Base-by-base conservation (phyloP, 2,888 invertebrate genomes). In the Protophormia terraenovae region DNA sequence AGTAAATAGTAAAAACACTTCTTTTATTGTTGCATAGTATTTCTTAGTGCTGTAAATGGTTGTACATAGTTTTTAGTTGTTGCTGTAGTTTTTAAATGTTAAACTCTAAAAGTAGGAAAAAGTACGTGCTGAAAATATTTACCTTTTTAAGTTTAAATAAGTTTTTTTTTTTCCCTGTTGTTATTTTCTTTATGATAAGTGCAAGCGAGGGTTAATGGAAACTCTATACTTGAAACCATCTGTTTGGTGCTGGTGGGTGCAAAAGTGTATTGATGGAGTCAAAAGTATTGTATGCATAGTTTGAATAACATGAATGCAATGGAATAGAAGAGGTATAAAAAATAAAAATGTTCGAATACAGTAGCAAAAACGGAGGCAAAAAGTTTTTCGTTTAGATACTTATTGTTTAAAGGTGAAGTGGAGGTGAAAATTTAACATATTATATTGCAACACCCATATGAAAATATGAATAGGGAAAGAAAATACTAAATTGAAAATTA, bases 41-140 rank as follows among this genome's bases (percentile, higher is more conserved):
- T 50, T 29, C 58, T 38, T 69, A 14, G n/a, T 29, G 47, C 5
- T 29, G 12, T 27, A 67, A 77, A 50, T 66, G 55, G n/a, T 67
- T 69, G 32, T 41, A 69, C 79, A 35, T 24, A 35, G 22, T 60
- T 81, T 81, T 78, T 73, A n/a, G 27, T 24, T 58, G 47, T 78
- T 77, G 2, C 22, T 71, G 10, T 62, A 35, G 19, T 73, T 73
- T 60, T 50, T 41, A 24, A 73, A 75, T 82, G 69, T 32, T 60
- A 45, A 66, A 78, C 77, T 67, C 45, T 72, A 8, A 27, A 53
- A 55, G 53, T 64, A 16, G 64, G 8, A 32, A 41, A 66, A 58
- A 75, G 50, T 38, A 83, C 76, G 76, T 72, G 83, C 62, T 62
- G 66, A 66, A 76, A 86, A 79, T 66, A 71, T 76, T 66, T 79